These are phyloP conservation scores for Chaenodraco wilsoni DNA, from an alignment of 2,797 vertebrate genomes.

Conservation along the genomic window DNA sequence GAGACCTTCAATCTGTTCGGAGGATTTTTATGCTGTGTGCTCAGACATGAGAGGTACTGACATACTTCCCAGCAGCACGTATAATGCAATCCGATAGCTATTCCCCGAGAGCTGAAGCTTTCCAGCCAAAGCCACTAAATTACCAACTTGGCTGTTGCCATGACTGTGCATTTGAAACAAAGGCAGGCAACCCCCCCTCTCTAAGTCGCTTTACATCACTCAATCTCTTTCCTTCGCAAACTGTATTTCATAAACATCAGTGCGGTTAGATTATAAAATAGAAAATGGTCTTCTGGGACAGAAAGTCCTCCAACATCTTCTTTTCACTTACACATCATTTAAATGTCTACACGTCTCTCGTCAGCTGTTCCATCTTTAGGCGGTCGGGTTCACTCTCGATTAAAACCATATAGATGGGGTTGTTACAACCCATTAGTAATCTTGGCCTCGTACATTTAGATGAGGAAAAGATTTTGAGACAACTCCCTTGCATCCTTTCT, in stretches of 20 bases:
- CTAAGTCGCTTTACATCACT: slow-evolving; percentile 34
- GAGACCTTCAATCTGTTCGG: slow-evolving; percentile 24
- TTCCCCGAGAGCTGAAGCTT: slow-evolving; percentile 40
- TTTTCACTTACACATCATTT: slow-evolving; percentile 12
- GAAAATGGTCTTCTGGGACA: slow-evolving; percentile 24
- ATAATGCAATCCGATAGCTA: slow-evolving; percentile 52
- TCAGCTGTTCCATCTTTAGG: slow-evolving; percentile 15
- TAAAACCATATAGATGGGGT: slow-evolving; percentile 22
- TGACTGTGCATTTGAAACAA: slow-evolving; percentile 64
- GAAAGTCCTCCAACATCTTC: not conserved
- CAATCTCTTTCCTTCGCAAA: slow-evolving; percentile 8
- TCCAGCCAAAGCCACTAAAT: slow-evolving; percentile 57
- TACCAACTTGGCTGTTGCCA: slow-evolving; percentile 60
- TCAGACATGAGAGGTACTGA: slow-evolving; percentile 37
- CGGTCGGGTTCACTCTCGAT: slow-evolving; percentile 14
- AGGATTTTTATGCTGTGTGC: slow-evolving; percentile 22
- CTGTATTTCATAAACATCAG: slow-evolving; percentile 54
- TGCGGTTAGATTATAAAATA: slow-evolving; percentile 61
- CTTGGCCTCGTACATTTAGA: slow-evolving; percentile 44
- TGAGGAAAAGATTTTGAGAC: slow-evolving; percentile 45
- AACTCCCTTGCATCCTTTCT: slow-evolving; percentile 21
- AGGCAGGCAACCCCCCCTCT: not conserved
- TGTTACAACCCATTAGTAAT: slow-evolving; percentile 39
- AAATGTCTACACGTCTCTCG: not conserved
- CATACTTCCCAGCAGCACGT: slow-evolving; percentile 47